phyloP scores from a whole-genome alignment of 2,797 vertebrate genomes.

The Chromobotia macracanthus region DNA sequence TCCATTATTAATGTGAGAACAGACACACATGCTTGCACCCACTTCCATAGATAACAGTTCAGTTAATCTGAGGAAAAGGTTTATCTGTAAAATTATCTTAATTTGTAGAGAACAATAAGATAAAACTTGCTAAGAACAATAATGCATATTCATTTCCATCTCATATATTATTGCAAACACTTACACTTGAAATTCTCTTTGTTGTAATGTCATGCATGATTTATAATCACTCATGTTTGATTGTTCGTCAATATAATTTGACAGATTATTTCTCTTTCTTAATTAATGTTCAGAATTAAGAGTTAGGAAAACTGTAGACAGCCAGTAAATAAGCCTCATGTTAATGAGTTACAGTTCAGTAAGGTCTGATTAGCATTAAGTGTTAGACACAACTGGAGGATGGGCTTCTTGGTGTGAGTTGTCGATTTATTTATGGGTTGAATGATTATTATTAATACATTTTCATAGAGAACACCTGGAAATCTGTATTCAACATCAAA shows the following conservation, averaged over 20 bases:
- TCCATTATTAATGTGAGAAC: no score
- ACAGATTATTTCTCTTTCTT: slow-evolving; percentile 25
- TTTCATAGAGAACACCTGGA: neutral
- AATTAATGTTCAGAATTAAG: slow-evolving; percentile 38
- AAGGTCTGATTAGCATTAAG: slow-evolving; percentile 31
- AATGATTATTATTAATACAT: neutral
- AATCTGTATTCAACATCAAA: slow-evolving; percentile 17
- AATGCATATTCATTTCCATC: neutral
- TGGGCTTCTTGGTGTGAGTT: slow-evolving; percentile 18
- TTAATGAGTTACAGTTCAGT: slow-evolving; percentile 45
- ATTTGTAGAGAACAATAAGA: neutral
- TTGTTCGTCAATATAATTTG: slow-evolving; percentile 8
- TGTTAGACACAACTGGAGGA: slow-evolving; percentile 11
- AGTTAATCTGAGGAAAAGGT: neutral
- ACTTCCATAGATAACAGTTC: neutral
- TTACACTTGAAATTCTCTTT: neutral
- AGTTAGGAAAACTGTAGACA: slow-evolving; percentile 23
- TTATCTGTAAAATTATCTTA: neutral
- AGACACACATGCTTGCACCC: neutral
- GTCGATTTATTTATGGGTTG: slow-evolving; percentile 7
- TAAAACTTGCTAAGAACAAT: neutral
- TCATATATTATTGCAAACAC: neutral
- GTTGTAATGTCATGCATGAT: slow-evolving; percentile 10
- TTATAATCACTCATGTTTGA: slow-evolving; percentile 14
- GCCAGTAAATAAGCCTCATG: slow-evolving; percentile 39